Conservation (phyloP, 2,888 invertebrate genomes). For the Chymomyza caudatula region DNA sequence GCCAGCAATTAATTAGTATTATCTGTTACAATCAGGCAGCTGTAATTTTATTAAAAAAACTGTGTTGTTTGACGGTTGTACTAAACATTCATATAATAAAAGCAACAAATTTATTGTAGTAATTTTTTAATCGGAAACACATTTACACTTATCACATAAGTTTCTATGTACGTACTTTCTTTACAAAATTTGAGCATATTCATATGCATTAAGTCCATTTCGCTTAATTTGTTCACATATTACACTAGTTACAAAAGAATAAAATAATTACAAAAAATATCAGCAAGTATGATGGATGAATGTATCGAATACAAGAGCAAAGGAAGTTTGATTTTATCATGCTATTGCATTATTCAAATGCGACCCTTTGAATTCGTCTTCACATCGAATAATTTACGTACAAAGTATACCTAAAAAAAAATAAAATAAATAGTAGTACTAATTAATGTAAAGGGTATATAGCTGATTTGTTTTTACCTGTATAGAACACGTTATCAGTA, state of each 20-base stretch:
- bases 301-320: constrained; percentile 22
- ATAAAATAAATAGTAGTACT: not conserved
- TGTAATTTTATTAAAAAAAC: too few relatives aligned
- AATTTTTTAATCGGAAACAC: constrained; percentile 54
- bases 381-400: constrained; percentile 91
- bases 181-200: not conserved
- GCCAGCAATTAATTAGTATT: too few relatives aligned
- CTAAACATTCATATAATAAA: not conserved
- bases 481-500: constrained; percentile 86
- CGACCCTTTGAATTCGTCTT: constrained; percentile 81
- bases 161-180: constrained; percentile 37
- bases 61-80: not conserved
- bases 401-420: constrained; percentile 88
- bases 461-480: constrained; percentile 79
- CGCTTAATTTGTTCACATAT: constrained; percentile 17
- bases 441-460: not conserved
- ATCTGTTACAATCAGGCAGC: too few relatives aligned
- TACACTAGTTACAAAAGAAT: constrained; percentile 9
- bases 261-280: constrained; percentile 40
- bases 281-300: constrained; percentile 18
- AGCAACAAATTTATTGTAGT: constrained; percentile 25
- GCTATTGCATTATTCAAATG: constrained; percentile 55
- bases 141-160: constrained; percentile 61
- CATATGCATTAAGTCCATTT: constrained; percentile 36
- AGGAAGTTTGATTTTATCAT: not conserved